Evolutionary conservation across 2,797 vertebrate genomes (phyloP), one percentile per base, ranked within the genome.

Genomic region (Pteropus rufus): DNA sequence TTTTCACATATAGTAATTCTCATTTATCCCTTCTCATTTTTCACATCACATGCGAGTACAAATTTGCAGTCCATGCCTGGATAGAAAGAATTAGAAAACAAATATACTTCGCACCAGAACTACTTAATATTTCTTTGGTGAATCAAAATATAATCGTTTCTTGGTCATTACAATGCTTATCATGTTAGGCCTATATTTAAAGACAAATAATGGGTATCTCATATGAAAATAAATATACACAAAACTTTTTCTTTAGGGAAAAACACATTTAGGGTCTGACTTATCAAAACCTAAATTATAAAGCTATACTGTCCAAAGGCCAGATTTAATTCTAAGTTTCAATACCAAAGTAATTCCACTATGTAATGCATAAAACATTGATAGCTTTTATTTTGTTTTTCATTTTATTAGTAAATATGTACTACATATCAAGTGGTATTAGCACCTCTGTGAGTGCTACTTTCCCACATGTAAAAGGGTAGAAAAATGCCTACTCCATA

Each of bases 1-100:
- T 34, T 69, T 49, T 46, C 52, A 36, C 9, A 67, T 39, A 49
- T 0, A 80, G 12, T 73, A 91, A 84, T 76, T 91, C 41, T 84
- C 31, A 94, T 39, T 85, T 89, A 80, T 36, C 14, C 34, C 73
- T 91, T 93, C 18, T 41, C 23, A 46, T 90, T 81, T 92, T 76
- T 88, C 58, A 93, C 5, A 60, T 79, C n/a, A 52, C 16, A 44
- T 7, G 4, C 34, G 26, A 88, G 21, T 21, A 87, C 34, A 85
- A 81, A 85, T 81, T 94, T 95, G 88, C 24, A 89, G 87, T 39
- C 19, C n/a, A 92, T 34, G 21, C 14, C 39, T 81, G 12, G 41
- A 84, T 69, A 85, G 88, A 80, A 69, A 80, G 52, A 93, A 83
- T 70, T 80, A 89, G 64, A 88, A 90, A 84, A 95, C 14, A 95